Base-by-base conservation (phyloP, 2,888 invertebrate species). In the Ochropacha duplaris region DNA sequence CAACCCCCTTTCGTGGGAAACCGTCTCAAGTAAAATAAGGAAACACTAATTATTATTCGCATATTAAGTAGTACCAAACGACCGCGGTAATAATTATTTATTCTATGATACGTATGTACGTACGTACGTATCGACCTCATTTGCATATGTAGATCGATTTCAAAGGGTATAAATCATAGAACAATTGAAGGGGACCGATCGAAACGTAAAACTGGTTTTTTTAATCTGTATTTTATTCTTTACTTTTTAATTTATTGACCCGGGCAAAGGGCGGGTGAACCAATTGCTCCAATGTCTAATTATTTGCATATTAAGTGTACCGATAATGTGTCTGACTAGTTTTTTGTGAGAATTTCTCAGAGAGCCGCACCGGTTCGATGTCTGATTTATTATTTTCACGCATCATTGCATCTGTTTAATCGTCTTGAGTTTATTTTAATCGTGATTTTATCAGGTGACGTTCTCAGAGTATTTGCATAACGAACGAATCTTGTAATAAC, bases 1-100 rank as follows among this genome's bases (percentile, higher is more conserved):
- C 83, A 83, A 81, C 86, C 89, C 88, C 81, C 79, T 83, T 52
- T 81, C 90, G 90, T 90, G 91, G 88, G 92, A 90, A 90, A 82
- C 75, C 71, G 72, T 74, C 68, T 71, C 74, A 83, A 85, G 81
- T 14, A 79, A 86, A 86, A 87, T 81, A 82, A 80, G 84, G 84
- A 87, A 90, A 84, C 76, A 75, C 78, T 90, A 90, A 90, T 91
- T 90, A 84, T 86, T 90, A 92, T 91, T 90, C 87, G 88, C 91
- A 92, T 92, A 90, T 87, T 90, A 90, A 92, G 36, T 36, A 36
- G 36, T 36, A 36, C n/a, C 36, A 70, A 71, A 76, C 70, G 73
- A 75, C 67, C 72, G 72, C 78, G 74, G 72, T 79, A 83, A 79
- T 86, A 86, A 87, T 87, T 86, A 87, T 85, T 79, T 44, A 19